Base-by-base conservation (phyloP, 2,113 vertebrate genomes). In the Camarhynchus parvulus region DNA sequence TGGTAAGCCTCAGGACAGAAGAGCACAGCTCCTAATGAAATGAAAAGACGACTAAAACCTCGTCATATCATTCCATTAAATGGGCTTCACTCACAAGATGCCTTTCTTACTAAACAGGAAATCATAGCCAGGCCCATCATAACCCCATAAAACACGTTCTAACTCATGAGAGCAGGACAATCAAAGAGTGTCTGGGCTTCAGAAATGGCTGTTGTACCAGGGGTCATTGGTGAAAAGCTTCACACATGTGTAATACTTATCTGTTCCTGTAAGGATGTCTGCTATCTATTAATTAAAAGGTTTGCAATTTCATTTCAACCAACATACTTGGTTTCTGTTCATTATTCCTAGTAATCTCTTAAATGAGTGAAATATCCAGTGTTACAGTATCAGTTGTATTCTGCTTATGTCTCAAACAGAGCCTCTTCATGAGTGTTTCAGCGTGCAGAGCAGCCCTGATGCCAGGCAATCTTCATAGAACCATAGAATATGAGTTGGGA, bases 371-470 rank as follows among this genome's bases (percentile, higher is more conserved):
- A 72, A 69, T 42, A 72, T 7, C 6, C 64, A 74, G 31, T 14
- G 50, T 9, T 75, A n/a, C 47, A 59, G 3, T 18, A 3, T 56
- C 25, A 18, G 15, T 55, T 68, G 13, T 23, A 28, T 20, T 31
- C 5, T 4, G 3, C 4, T 62, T 68, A 37, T 73, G 22, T 41
- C 49, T 66, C 39, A 80, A 94, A 33, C 23, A 42, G 30, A 30
- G 3, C 13, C 3, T 78, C 46, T 74, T 79, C 31, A 31, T 4
- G 3, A 41, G 14, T 22, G 15, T 39, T 90, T 72, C 52, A 66
- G 4, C 0, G 0, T 63, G 27, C 16, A 68, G 28, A 85, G 11
- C 11, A 68, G 33, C 27, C 24, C 23, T 5, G 3, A 41, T 1
- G 4, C 12, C 18, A 33, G 33, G 6, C 15, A 15, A 7, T 4